Base-by-base conservation (phyloP, 30 jellyfish, hydroid and myxozoan species). In the Turritopsis rubra region DNA sequence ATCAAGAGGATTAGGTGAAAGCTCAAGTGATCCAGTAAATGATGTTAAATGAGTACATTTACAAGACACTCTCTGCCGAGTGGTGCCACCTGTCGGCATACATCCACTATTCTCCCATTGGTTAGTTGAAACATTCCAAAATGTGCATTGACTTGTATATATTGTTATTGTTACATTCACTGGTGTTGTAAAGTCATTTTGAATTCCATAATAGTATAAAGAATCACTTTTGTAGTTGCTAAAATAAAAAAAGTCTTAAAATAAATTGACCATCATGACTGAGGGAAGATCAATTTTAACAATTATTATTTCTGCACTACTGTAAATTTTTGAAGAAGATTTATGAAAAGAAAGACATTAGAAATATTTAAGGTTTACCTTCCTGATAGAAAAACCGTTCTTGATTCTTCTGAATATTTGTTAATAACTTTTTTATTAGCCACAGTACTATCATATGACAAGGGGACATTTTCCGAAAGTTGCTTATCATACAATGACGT, bases 31-130 rank as follows among this genome's bases (percentile, higher is more conserved):
- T 1, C 94, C 83, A 9, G 96, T 87, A 86, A 93, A 93, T 78
- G 96, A 84, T 26, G 99, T 93, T 73, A 93, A 84, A 72, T 93
- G 99, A 52, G 81, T 88, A 86, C 96, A 89, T 16, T 73, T 31
- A 81, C 99, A 93, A 18, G 81, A 85, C 1, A 92, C 73, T 53
- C 22, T 21, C 7, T 79, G 70, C 21, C 31, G 53, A 9, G 86
- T 79, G 28, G 99, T 75, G 16, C 66, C 86, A 7, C 72, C 74
- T 29, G 89, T 27, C 23, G 95, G 95, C 29, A 52, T 52, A 24
- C 95, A 85, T 65, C 99, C 99, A 20, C 26, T 72, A 16, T 82
- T 73, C 79, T 81, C 94, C 96, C 99, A 88, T 8, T 16, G 21
- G 27, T 53, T 31, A 22, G 24, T 52, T 29, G 73, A 24, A 71